Evolutionary conservation across 2,888 invertebrate genomes (phyloP).

Genomic region (Lasioglossum marginatum): DNA sequence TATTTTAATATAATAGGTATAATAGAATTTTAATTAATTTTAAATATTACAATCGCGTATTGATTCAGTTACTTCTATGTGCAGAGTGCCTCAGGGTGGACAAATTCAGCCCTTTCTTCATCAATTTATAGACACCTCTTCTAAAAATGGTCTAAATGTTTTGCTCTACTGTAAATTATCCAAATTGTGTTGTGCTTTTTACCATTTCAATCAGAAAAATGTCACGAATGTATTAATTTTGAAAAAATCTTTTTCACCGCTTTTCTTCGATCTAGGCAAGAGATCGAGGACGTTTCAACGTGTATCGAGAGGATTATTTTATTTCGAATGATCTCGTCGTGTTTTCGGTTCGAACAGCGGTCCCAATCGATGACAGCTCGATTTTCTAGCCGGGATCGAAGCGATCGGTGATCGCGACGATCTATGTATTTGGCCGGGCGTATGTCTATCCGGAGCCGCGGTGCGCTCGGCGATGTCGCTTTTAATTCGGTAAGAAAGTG

Average conservation of each 20-base stretch:
- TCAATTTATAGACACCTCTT: no score
- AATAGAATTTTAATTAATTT: background rate
- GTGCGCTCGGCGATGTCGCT: conserved; percentile 78
- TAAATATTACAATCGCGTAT: background rate
- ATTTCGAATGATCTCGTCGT: background rate
- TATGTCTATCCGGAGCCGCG: conserved; percentile 53
- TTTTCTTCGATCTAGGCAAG: no score
- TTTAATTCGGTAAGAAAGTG: conserved; percentile 79
- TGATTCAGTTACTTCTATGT: no score
- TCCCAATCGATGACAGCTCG: background rate
- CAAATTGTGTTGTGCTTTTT: no score
- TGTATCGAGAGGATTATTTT: background rate
- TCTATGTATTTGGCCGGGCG: conserved; percentile 39
- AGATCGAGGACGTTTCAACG: no score
- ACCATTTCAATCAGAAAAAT: no score
- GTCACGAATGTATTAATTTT: no score
- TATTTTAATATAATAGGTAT: background rate
- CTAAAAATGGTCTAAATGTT: no score
- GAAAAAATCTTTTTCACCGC: no score
- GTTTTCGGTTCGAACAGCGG: background rate
- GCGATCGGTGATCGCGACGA: conserved; percentile 4
- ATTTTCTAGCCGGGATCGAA: background rate
- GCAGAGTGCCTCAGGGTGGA: no score
- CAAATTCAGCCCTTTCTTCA: no score
- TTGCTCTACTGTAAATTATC: no score